Evolutionary conservation across 2,797 vertebrate genomes (phyloP).

Genomic region (Pachyuromys duprasi): DNA sequence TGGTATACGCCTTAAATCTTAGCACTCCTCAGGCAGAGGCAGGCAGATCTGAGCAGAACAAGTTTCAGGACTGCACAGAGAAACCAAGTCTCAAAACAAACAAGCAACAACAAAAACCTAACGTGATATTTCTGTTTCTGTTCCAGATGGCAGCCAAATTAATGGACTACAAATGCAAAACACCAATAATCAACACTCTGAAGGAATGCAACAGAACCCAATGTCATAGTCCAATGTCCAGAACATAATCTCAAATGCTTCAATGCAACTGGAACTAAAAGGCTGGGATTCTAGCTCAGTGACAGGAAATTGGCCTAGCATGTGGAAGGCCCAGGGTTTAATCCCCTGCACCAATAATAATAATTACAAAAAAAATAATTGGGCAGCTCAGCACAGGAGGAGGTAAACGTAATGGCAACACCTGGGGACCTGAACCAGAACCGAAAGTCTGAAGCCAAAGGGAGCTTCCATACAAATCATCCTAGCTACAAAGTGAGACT

Average conservation of each 20-base stretch:
- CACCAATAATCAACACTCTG: background rate
- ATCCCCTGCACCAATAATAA: background rate
- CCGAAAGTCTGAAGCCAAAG: background rate
- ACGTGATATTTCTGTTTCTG: background rate
- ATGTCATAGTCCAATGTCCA: background rate
- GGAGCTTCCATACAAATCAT: no score
- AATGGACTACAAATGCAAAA: background rate
- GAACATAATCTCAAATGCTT: background rate
- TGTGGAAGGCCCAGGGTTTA: background rate
- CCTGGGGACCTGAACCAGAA: background rate
- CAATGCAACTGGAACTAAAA: background rate
- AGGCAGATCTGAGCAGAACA: background rate
- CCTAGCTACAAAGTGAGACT: background rate
- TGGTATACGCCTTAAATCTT: background rate
- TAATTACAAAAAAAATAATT: background rate
- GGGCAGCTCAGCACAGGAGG: background rate
- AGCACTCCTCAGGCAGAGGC: no score
- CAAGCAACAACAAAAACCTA: background rate
- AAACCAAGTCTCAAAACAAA: background rate
- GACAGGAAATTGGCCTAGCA: background rate
- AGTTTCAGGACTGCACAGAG: background rate
- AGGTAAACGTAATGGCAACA: background rate
- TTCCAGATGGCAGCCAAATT: background rate
- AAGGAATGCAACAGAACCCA: conserved; percentile 25
- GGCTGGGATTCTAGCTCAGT: background rate